These are phyloP conservation scores for Mesaphorura yosii DNA, from an alignment of 1,140 invertebrate species.

Conservation along the genomic window DNA sequence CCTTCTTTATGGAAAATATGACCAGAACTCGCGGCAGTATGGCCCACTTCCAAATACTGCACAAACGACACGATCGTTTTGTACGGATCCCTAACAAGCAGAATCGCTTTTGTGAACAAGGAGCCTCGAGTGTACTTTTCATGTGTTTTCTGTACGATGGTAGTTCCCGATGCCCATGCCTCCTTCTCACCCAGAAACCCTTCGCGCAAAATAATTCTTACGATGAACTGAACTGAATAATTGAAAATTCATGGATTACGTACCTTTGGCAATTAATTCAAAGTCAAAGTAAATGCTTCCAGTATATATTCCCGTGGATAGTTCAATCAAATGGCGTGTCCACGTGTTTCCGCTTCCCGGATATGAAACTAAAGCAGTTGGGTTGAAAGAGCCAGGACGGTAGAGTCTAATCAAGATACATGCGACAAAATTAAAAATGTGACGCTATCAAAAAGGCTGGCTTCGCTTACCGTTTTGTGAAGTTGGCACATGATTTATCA, in stretches of 20 bases:
- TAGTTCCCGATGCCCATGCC: conserved; percentile 31
- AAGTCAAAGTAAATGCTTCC: conserved; percentile 34
- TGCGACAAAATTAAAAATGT: no score
- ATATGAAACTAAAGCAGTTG: conserved; percentile 33
- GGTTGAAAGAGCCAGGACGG: no score
- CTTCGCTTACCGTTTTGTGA: no score
- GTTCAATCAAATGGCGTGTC: conserved; percentile 35
- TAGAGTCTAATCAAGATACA: no score
- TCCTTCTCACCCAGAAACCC: conserved; percentile 35
- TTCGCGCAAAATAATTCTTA: conserved; percentile 15
- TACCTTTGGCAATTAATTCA: conserved; percentile 31
- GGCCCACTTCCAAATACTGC: conserved; percentile 36
- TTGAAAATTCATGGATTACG: no score
- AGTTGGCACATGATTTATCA: no score
- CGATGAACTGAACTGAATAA: no score
- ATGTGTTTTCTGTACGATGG: conserved; percentile 36
- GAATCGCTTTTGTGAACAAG: conserved; percentile 31
- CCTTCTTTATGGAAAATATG: conserved; percentile 16
- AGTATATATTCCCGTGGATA: conserved; percentile 35
- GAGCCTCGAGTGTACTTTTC: conserved; percentile 18
- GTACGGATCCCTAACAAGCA: conserved; percentile 37
- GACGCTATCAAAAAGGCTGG: no score
- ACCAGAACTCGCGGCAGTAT: conserved; percentile 21
- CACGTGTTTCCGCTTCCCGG: conserved; percentile 38
- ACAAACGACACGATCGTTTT: conserved; percentile 36